Evolutionary conservation across 1,140 invertebrate species (phyloP).

Genomic region (Caerostris darwini): DNA sequence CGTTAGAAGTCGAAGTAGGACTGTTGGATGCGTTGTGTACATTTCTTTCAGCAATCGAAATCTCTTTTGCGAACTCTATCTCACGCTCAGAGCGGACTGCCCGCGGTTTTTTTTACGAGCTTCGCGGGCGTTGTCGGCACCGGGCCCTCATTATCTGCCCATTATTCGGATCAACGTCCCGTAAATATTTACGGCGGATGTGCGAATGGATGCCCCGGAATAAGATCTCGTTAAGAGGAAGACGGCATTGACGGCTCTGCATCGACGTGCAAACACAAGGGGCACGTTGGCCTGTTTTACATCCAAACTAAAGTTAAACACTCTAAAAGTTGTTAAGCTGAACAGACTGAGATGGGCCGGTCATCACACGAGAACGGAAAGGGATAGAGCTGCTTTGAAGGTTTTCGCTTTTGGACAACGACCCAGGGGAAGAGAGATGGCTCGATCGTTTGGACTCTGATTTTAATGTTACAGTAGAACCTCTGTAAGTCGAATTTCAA

Average conservation of each 20-base stretch:
- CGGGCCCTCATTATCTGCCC: conserved; percentile 4
- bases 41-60: not conserved
- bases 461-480: no score
- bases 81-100: no score
- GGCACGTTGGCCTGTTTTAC: not conserved
- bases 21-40: not conserved
- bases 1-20: no score
- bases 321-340: no score
- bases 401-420: no score
- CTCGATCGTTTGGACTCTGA: no score
- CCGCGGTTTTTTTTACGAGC: not conserved
- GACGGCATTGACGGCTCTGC: not conserved
- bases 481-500: no score
- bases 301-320: no score
- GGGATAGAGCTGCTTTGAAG: no score
- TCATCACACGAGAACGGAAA: no score
- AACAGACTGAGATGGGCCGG: no score
- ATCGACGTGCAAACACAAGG: not conserved
- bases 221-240: not conserved
- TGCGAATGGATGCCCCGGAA: not conserved
- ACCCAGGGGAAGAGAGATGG: no score
- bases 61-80: not conserved
- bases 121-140: not conserved
- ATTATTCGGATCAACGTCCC: conserved; percentile 35
- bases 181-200: conserved; percentile 36